phyloP scores from a whole-genome alignment of 2,888 invertebrate species.

The Acronicta psi region DNA sequence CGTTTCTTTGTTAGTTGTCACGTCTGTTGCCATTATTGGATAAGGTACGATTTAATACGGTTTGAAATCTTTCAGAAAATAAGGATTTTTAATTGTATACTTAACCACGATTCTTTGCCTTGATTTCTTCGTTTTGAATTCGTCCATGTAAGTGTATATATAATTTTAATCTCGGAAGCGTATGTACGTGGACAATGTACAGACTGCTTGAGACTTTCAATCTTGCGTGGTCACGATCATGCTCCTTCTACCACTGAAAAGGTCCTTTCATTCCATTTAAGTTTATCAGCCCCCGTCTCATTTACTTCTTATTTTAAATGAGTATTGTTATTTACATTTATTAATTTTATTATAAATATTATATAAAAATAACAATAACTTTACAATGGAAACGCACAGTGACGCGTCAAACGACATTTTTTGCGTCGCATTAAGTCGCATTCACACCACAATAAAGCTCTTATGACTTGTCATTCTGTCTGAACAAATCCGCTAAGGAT shows the following conservation, averaged over 20 bases:
- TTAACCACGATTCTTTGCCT: too few species aligned
- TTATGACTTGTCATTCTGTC: conserved; percentile 60
- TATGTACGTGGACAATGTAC: too few species aligned
- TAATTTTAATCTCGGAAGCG: too few species aligned
- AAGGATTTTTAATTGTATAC: background rate
- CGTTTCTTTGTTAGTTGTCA: conserved; percentile 54
- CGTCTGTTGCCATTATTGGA: conserved; percentile 16
- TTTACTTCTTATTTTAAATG: too few species aligned
- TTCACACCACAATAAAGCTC: conserved; percentile 62
- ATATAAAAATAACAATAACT: background rate
- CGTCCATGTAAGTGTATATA: background rate
- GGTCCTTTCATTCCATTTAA: too few species aligned
- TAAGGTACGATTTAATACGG: conserved; percentile 7
- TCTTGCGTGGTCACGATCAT: too few species aligned
- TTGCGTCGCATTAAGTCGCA: conserved; percentile 64
- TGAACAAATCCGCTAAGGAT: conserved; percentile 50
- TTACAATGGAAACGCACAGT: conserved; percentile 33
- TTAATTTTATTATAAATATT: background rate
- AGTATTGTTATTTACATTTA: too few species aligned
- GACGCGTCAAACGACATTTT: conserved; percentile 57
- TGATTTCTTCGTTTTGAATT: background rate
- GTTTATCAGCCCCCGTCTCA: too few species aligned
- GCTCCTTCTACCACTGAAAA: too few species aligned
- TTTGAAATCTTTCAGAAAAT: background rate
- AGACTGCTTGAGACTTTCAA: too few species aligned